These are phyloP conservation scores for Nineta flava DNA, from an alignment of 2,888 invertebrate species.

Conservation along the genomic window DNA sequence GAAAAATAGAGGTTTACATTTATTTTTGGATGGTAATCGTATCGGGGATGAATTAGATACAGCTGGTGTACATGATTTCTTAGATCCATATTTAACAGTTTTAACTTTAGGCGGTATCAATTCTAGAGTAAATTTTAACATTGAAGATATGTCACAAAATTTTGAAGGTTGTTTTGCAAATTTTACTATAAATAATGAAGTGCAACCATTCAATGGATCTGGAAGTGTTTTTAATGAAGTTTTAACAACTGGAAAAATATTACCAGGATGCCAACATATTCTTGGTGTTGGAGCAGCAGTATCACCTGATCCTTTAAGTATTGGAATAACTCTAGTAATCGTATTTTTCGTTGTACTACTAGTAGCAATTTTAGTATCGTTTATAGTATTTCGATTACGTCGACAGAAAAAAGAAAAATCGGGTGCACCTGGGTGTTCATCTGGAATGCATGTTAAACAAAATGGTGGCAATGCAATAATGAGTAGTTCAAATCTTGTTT, in stretches of 20 bases:
- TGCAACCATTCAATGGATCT: slow-evolving; percentile 78
- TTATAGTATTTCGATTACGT: slow-evolving; percentile 79
- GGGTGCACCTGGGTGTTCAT: slow-evolving; percentile 45
- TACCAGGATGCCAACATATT: slow-evolving; percentile 56
- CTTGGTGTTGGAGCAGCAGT: slow-evolving; percentile 62
- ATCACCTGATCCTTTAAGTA: slow-evolving; percentile 73
- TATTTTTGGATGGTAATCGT: slow-evolving; percentile 52
- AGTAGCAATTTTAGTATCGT: slow-evolving; percentile 77
- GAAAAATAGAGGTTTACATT: slow-evolving; percentile 49
- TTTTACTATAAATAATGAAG: slow-evolving; percentile 75
- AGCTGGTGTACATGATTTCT: slow-evolving; percentile 76
- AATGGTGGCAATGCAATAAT: slow-evolving; percentile 55
- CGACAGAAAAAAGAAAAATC: slow-evolving; percentile 77
- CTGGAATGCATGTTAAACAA: slow-evolving; percentile 64
- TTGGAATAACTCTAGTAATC: slow-evolving; percentile 84
- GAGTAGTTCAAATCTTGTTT: slow-evolving; percentile 49
- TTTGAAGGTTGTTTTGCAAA: slow-evolving; percentile 85
- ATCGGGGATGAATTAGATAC: slow-evolving; percentile 76
- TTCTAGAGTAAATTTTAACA: slow-evolving; percentile 38
- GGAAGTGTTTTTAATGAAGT: slow-evolving; percentile 66
- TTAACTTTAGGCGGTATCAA: slow-evolving; percentile 67
- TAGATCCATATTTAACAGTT: slow-evolving; percentile 75
- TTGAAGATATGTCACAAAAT: slow-evolving; percentile 36
- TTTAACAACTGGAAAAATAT: slow-evolving; percentile 52
- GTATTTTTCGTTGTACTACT: slow-evolving; percentile 84